A percentile compares a stretch with the other conserved stretches of the same genome.
Evolutionary conservation across 2,888 invertebrate genomes (phyloP).

Genomic region (Thelaira solivaga): DNA sequence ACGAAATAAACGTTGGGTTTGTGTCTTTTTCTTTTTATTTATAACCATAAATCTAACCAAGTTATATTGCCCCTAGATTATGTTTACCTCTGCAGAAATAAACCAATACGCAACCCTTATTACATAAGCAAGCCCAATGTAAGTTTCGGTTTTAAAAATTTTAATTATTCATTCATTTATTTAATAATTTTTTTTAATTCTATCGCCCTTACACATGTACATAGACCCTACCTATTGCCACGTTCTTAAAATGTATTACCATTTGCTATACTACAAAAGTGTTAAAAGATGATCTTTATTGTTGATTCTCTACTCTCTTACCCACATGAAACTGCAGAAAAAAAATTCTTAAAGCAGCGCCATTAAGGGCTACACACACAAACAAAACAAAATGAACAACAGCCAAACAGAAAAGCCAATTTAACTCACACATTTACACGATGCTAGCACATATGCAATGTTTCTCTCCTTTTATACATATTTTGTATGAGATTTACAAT

Average conservation of each 20-base stretch:
- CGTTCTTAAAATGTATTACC: background rate
- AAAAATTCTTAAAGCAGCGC: slow-evolving; percentile 67
- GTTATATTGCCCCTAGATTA: too few species aligned
- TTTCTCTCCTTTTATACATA: slow-evolving; percentile 8
- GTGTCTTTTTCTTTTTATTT: too few species aligned
- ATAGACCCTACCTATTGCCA: slow-evolving; percentile 15
- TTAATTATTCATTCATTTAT: background rate
- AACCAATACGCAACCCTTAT: too few species aligned
- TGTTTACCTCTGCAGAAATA: too few species aligned
- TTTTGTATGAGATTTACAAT: slow-evolving; percentile 18
- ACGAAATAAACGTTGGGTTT: too few species aligned
- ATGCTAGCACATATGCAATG: background rate
- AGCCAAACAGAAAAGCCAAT: slow-evolving; percentile 46
- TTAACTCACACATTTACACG: slow-evolving; percentile 9
- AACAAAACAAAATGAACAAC: slow-evolving; percentile 63
- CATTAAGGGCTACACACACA: slow-evolving; percentile 71
- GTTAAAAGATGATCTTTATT: slow-evolving; percentile 56
- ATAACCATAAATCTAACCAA: too few species aligned
- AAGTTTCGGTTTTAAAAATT: too few species aligned
- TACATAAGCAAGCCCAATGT: too few species aligned
- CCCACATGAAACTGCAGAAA: background rate
- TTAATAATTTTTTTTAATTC: too few species aligned
- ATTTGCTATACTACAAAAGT: slow-evolving; percentile 5
- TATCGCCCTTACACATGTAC: too few species aligned
- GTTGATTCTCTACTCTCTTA: slow-evolving; percentile 14